phyloP scores from a whole-genome alignment of 2,888 invertebrate genomes.

The Lucinisca nassula region DNA sequence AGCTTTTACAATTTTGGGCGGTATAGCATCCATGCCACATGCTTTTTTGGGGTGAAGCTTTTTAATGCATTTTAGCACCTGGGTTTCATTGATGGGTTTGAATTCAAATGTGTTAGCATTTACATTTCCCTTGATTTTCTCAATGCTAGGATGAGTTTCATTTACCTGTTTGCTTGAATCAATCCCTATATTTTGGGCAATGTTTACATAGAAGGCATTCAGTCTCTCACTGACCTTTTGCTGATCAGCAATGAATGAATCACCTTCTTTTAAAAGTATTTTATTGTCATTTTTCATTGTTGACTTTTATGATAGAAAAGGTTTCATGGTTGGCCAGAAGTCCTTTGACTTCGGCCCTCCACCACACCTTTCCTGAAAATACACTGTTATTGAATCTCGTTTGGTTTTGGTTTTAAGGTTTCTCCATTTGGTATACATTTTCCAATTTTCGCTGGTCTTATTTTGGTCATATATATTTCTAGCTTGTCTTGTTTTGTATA shows the following conservation, averaged over 20 bases:
- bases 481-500: conserved; percentile 20
- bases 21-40: conserved; percentile 27
- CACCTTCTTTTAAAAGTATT: conserved; percentile 7
- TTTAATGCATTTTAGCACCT: background rate
- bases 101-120: background rate
- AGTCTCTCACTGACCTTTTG: conserved; percentile 1
- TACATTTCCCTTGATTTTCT: background rate
- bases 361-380: conserved; percentile 27
- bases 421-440: conserved; percentile 1
- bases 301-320: background rate
- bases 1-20: too few relatives aligned
- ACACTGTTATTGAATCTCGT: conserved; percentile 3
- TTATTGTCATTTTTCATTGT: background rate
- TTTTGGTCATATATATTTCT: conserved; percentile 12
- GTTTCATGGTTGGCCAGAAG: conserved; percentile 2
- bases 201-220: conserved; percentile 34
- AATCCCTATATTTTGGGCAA: conserved; percentile 33
- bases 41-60: conserved; percentile 25
- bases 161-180: background rate
- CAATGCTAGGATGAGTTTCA: conserved; percentile 13
- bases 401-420: conserved; percentile 15
- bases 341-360: conserved; percentile 4
- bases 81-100: background rate
- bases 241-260: background rate
- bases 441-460: conserved; percentile 18